A percentile compares a stretch with the other conserved stretches of the same genome.
Evolutionary conservation across 2,888 invertebrate genomes (phyloP).

Genomic region (Stramonita haemastoma): DNA sequence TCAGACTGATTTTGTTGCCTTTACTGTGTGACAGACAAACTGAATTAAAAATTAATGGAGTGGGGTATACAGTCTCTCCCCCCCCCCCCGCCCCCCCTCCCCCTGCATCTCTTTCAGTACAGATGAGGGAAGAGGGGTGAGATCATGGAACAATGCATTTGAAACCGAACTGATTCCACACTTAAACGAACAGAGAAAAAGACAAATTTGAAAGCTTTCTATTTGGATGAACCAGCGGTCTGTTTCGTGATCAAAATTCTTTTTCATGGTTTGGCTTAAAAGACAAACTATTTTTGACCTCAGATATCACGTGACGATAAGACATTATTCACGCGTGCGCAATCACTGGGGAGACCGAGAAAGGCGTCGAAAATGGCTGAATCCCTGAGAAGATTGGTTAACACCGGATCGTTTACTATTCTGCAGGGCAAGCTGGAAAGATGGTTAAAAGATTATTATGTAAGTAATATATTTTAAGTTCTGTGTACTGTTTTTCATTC

Average conservation of each 20-base stretch:
- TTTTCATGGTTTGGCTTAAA: neutral
- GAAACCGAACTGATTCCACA: too few relatives aligned
- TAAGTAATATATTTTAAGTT: conserved; percentile 57
- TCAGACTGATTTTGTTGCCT: too few relatives aligned
- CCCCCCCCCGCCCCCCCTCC: too few relatives aligned
- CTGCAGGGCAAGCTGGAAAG: conserved; percentile 75
- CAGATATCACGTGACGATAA: neutral
- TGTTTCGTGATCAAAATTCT: neutral
- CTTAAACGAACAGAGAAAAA: too few relatives aligned
- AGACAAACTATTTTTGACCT: neutral
- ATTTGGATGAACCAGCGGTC: too few relatives aligned
- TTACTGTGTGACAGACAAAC: too few relatives aligned
- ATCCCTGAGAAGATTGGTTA: conserved; percentile 73
- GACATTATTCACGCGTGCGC: conserved; percentile 44
- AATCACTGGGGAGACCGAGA: conserved; percentile 45
- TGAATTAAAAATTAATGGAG: too few relatives aligned
- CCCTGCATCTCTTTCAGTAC: too few relatives aligned
- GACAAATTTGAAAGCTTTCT: neutral
- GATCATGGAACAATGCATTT: too few relatives aligned
- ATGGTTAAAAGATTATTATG: conserved; percentile 75
- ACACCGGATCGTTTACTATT: conserved; percentile 74
- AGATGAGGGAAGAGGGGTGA: too few relatives aligned
- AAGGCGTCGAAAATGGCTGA: conserved; percentile 75
- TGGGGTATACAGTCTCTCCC: too few relatives aligned
- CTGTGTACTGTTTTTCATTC: too few relatives aligned